Evolutionary conservation across 2,113 vertebrate species (phyloP).

Genomic region (Numida meleagris): DNA sequence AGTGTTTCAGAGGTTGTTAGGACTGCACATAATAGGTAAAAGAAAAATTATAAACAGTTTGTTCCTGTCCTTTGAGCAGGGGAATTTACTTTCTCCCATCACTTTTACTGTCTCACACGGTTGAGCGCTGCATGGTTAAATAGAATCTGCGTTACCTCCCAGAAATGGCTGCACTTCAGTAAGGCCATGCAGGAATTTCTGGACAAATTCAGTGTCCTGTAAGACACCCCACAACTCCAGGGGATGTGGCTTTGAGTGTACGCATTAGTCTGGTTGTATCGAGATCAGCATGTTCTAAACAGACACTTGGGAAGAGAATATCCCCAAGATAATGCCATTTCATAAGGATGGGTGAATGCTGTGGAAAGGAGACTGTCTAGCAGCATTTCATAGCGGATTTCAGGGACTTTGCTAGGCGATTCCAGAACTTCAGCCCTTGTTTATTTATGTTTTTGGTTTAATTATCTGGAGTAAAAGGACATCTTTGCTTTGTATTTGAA

Average conservation of each 20-base stretch:
- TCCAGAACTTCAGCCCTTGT: slow-evolving; percentile 23
- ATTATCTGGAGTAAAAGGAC: slow-evolving; percentile 49
- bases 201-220: neutral
- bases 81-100: neutral
- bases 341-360: neutral
- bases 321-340: neutral
- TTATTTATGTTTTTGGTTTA: slow-evolving; percentile 35
- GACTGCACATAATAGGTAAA: neutral
- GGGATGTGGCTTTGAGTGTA: neutral
- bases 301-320: neutral
- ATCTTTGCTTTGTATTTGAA: slow-evolving; percentile 51
- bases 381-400: slow-evolving; percentile 19
- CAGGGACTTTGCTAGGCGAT: neutral
- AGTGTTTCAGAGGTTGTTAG: neutral
- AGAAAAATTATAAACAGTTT: neutral
- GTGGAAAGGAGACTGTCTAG: neutral
- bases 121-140: neutral
- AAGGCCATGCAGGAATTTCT: neutral
- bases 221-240: neutral
- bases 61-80: neutral
- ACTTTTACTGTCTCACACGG: neutral
- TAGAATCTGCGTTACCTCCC: neutral
- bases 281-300: neutral
- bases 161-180: neutral
- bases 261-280: neutral